phyloP scores from a whole-genome alignment of 2,113 vertebrate genomes.

The Microcebus jonahi region DNA sequence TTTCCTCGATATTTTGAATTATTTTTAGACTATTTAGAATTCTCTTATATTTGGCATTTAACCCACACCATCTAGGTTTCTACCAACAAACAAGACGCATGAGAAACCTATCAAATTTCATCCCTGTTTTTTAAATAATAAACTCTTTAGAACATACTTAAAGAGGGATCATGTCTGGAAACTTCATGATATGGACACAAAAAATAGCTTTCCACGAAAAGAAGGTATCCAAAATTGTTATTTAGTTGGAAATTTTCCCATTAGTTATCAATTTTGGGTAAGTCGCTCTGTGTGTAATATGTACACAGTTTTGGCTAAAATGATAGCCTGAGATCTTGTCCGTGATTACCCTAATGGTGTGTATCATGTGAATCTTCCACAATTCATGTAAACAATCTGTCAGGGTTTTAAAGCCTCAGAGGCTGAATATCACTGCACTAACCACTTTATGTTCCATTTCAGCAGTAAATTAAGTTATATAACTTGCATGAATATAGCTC shows the following conservation, averaged over 20 bases:
- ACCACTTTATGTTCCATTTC: not conserved
- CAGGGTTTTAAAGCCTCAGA: not conserved
- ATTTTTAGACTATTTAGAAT: not conserved
- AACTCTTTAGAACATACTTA: not conserved
- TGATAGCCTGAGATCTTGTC: not conserved
- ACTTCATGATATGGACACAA: not conserved
- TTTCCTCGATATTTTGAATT: not conserved
- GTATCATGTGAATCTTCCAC: rapidly evolving
- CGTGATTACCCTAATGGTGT: rapidly evolving
- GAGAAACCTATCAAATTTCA: not conserved
- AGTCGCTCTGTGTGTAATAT: not conserved
- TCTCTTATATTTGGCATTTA: not conserved
- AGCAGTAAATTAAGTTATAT: not conserved
- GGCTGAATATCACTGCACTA: not conserved
- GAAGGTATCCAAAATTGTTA: not conserved
- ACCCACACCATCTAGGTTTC: not conserved
- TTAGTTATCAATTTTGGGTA: not conserved
- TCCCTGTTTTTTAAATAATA: not conserved
- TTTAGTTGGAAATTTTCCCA: not conserved
- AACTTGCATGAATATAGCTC: not conserved
- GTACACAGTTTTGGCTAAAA: not conserved
- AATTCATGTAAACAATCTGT: not conserved
- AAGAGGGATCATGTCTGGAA: not conserved
- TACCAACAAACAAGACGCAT: not conserved
- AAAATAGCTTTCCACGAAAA: not conserved